Conservation (phyloP, 2,113 vertebrate species). For the Thalassarche chlororhynchos region DNA sequence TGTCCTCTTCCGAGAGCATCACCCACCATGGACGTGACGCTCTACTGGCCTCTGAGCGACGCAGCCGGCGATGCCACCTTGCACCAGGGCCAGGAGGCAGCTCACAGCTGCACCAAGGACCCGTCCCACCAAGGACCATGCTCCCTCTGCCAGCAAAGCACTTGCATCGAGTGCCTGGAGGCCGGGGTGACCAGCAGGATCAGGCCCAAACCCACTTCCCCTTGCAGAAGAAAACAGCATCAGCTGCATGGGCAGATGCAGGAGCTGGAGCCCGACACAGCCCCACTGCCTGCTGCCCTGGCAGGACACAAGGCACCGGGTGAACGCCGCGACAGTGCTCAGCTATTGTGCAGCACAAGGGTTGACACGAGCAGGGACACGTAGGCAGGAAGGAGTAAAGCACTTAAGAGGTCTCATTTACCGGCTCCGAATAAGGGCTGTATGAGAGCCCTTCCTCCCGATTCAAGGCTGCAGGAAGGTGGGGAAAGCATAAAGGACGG, state of each 20-base stretch:
- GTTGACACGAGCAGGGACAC: neutral
- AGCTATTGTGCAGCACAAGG: neutral
- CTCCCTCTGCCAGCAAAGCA: neutral
- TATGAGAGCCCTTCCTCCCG: neutral
- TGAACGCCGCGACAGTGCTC: accelerated
- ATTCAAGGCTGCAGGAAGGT: neutral
- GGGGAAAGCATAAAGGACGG: neutral
- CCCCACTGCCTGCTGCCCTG: accelerated
- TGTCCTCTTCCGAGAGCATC: neutral
- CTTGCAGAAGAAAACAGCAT: neutral
- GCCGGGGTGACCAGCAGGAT: neutral
- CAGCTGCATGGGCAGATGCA: neutral
- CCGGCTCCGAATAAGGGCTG: neutral
- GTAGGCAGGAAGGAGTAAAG: constrained; percentile 28
- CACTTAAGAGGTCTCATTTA: neutral
- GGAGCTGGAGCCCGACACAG: neutral
- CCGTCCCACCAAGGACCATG: neutral
- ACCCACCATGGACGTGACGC: accelerated
- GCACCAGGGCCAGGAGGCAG: neutral
- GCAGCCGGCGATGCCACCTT: accelerated
- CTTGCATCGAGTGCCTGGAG: neutral
- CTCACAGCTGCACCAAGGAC: neutral
- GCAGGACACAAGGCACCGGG: neutral
- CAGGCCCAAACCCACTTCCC: neutral
- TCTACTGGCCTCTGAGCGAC: accelerated